These are phyloP conservation scores for Pseudeuparius sepicola DNA, from an alignment of 2,888 invertebrate genomes.

Conservation along the genomic window DNA sequence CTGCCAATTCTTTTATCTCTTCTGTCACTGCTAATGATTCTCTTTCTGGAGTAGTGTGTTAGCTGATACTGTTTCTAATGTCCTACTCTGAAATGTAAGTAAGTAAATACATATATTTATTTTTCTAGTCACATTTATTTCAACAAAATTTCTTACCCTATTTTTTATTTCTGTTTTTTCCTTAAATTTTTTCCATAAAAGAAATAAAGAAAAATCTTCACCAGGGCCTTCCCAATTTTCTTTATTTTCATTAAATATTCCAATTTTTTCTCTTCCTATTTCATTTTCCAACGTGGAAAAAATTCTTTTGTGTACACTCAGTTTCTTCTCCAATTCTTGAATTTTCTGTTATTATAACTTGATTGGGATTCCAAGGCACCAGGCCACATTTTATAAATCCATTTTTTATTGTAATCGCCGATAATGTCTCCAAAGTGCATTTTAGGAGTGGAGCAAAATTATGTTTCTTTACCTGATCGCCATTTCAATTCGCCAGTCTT, in stretches of 20 bases:
- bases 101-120: no score
- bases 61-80: no score
- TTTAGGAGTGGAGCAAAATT: conserved; percentile 5
- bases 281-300: conserved; percentile 1
- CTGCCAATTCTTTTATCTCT: no score
- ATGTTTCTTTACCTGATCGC: conserved; percentile 2
- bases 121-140: no score
- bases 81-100: no score
- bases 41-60: no score
- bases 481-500: conserved; percentile 1
- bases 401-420: conserved; percentile 3
- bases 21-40: no score
- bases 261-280: conserved; percentile 1
- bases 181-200: conserved; percentile 1
- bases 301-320: background rate
- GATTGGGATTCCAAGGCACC: background rate
- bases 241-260: background rate
- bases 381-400: conserved; percentile 6
- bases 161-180: no score
- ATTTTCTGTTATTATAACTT: background rate
- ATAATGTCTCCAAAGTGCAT: background rate
- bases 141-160: no score
- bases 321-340: background rate
- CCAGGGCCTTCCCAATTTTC: conserved; percentile 1
- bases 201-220: conserved; percentile 1